These are phyloP conservation scores for Atherinosoma microstoma DNA, from an alignment of 2,797 vertebrate species.

Conservation along the genomic window DNA sequence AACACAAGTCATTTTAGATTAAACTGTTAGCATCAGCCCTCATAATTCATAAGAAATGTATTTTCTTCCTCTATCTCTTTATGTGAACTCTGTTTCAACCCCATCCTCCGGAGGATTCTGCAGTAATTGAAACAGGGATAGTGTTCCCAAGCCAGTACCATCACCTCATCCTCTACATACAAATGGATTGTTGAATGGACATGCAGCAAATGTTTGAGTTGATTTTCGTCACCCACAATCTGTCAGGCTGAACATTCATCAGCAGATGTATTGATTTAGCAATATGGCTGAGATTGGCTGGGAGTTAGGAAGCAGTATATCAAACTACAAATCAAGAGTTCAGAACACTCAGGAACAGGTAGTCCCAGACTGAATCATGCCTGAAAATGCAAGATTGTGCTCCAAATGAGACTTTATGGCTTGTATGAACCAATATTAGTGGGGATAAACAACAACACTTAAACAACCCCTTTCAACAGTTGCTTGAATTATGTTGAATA, in stretches of 20 bases:
- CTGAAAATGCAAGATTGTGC: conserved; percentile 23
- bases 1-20: background rate
- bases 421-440: background rate
- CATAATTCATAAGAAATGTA: conserved; percentile 9
- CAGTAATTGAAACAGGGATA: conserved; percentile 63
- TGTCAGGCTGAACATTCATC: conserved; percentile 78
- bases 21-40: conserved; percentile 13
- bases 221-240: conserved; percentile 77
- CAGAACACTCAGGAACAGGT: conserved; percentile 58
- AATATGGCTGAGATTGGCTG: conserved; percentile 80
- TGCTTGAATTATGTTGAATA: background rate
- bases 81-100: conserved; percentile 68
- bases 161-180: conserved; percentile 65
- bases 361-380: conserved; percentile 38
- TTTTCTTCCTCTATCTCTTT: conserved; percentile 13
- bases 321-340: conserved; percentile 79
- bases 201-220: conserved; percentile 78
- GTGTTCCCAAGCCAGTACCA: conserved; percentile 39
- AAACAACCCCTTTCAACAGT: background rate
- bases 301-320: conserved; percentile 77
- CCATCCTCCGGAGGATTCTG: conserved; percentile 43
- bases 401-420: conserved; percentile 1
- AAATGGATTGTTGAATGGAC: conserved; percentile 79
- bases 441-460: background rate
- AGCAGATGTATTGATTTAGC: conserved; percentile 82